phyloP scores from a whole-genome alignment of 1,140 invertebrate species.

The Pseudomyrmex cubaensis region DNA sequence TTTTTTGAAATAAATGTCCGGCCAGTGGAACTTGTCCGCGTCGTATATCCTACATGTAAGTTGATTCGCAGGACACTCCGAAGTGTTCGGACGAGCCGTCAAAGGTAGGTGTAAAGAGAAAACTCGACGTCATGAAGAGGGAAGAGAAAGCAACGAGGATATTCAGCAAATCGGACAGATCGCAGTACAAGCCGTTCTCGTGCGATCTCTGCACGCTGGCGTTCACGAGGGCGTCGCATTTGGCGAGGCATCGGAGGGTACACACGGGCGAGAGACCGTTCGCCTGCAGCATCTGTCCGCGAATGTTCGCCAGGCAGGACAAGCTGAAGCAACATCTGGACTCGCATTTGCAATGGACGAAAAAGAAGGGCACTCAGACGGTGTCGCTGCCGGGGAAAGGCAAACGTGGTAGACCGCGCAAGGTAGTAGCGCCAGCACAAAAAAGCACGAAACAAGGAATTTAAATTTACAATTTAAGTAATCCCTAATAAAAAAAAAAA shows the following conservation, averaged over 20 bases:
- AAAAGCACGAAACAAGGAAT: conserved; percentile 28
- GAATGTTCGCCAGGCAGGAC: conserved; percentile 88
- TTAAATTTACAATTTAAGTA: not conserved
- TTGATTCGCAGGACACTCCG: conserved; percentile 74
- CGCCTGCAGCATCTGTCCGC: conserved; percentile 86
- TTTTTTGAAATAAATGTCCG: too few species aligned
- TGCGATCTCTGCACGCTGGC: conserved; percentile 85
- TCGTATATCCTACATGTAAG: too few species aligned
- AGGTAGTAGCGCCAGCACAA: conserved; percentile 65
- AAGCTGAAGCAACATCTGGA: conserved; percentile 87
- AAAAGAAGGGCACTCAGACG: conserved; percentile 69
- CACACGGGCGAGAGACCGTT: conserved; percentile 88
- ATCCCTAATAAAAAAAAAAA: too few species aligned
- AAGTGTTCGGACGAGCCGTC: conserved; percentile 68
- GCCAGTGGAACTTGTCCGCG: too few species aligned
- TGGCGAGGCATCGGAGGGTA: conserved; percentile 90
- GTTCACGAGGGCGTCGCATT: conserved; percentile 89
- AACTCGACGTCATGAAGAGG: conserved; percentile 53
- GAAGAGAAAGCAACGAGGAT: conserved; percentile 63
- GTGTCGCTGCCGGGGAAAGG: conserved; percentile 66
- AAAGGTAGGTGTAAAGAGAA: conserved; percentile 64
- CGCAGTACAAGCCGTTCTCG: conserved; percentile 83
- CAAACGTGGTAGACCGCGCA: conserved; percentile 81
- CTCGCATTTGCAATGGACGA: conserved; percentile 82
- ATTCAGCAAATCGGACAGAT: conserved; percentile 64